These are phyloP conservation scores for Sebastes itinus DNA, from an alignment of 2,797 vertebrate genomes.

Conservation along the genomic window DNA sequence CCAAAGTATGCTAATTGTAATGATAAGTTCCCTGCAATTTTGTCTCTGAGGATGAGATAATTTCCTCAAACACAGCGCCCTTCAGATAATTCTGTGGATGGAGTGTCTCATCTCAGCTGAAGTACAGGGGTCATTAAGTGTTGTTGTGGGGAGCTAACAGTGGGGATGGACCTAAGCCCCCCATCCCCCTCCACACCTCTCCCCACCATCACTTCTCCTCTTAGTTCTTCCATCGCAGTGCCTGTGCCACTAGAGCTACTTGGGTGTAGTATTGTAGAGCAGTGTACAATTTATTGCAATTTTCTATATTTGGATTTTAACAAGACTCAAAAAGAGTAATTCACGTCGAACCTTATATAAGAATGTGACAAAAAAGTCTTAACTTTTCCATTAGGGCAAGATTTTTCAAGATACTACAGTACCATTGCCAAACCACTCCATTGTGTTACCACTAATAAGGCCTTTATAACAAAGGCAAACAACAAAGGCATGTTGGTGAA, in stretches of 20 bases:
- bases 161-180: conserved; percentile 53
- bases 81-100: conserved; percentile 80
- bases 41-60: conserved; percentile 72
- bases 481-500: conserved; percentile 74
- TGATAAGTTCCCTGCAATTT: conserved; percentile 75
- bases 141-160: conserved; percentile 73
- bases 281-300: conserved; percentile 32
- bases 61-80: conserved; percentile 75
- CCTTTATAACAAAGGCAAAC: conserved; percentile 61
- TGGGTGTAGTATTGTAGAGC: conserved; percentile 7
- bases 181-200: not conserved
- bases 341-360: conserved; percentile 4
- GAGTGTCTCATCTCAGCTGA: conserved; percentile 83
- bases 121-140: conserved; percentile 81
- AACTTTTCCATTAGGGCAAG: conserved; percentile 49
- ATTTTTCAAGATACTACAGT: conserved; percentile 33
- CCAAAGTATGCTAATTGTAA: conserved; percentile 71
- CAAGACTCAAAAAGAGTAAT: conserved; percentile 25
- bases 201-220: conserved; percentile 7
- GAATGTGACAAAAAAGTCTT: conserved; percentile 34
- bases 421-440: conserved; percentile 48
- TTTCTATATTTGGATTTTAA: conserved; percentile 46
- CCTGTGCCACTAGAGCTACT: conserved; percentile 5
- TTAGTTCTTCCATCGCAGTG: not conserved
- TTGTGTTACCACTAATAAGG: conserved; percentile 58